Base-by-base conservation (phyloP, 2,797 vertebrate species). In the Sciaenops ocellatus region DNA sequence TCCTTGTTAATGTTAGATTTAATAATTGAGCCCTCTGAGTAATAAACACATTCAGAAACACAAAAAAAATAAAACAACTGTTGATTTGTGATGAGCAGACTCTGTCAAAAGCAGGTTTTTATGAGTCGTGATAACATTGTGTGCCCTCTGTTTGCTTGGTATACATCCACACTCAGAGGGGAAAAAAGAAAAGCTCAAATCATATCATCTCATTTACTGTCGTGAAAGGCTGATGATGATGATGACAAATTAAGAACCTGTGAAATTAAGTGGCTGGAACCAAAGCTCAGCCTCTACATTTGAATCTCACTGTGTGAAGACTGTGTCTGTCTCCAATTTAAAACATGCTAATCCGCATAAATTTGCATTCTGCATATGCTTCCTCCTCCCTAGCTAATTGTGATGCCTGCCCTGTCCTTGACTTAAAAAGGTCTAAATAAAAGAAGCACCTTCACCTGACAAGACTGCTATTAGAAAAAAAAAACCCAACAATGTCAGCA, bases 361-460 rank as follows among this genome's bases (percentile, higher is more conserved):
- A 95, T 94, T 93, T 92, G 90, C 89, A 93, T 93, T 87, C 80
- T 65, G 87, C 85, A 64, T 86, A 91, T 90, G 85, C 88, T 63
- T 84, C 73, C 74, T 78, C 84, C 67, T 85, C 80, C 69, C 34
- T 6, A 47, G 83, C 92, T 93, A 93, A 92, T 94, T 93, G 87
- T 69, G 38, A 93, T 92, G 89, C 90, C 84, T 85, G 81, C 73
- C 82, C 87, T 85, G 89, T 84, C 90, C 90, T 93, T 91, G 91
- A 93, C 91, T 93, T 91, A 82, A 90, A 88, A 90, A 91, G 84
- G 87, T 93, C 85, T 87, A 88, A 91, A 89, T 85, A 90, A 90
- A 88, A 89, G 89, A 78, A 88, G 80, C 90, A 89, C 90, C 90
- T 90, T 89, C 90, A 93, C 93, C 91, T 91, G 91, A 93, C 87